Base-by-base conservation (phyloP, 2,888 invertebrate genomes). In the Cosmia pyralina region DNA sequence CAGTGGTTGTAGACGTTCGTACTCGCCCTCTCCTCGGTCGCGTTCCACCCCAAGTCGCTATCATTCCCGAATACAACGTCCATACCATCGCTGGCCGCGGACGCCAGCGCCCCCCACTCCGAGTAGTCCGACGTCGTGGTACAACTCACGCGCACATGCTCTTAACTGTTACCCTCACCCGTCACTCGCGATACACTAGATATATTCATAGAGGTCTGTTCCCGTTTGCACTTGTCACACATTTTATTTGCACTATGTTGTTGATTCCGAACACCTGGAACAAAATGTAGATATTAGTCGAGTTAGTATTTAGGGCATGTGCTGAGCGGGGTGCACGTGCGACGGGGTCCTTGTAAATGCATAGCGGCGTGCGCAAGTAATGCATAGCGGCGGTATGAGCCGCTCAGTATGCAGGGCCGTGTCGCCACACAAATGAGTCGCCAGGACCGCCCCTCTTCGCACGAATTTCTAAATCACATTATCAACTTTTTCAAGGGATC, bases 71-170 rank as follows among this genome's bases (percentile, higher is more conserved):
- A 89, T 86, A 90, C 94, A 92, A 92, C 90, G 95, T 95, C 95
- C 96, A 96, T 96, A 93, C 93, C 96, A 96, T 96, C 93, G 94
- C 96, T 95, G 94, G 95, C 92, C 90, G 91, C 90, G 93, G 92
- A 91, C 93, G 94, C 95, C 94, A 93, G 94, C 94, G 94, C 92
- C 90, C 91, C 93, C 94, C 94, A 94, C 92, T 92, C 91, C 72
- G 94, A 91, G 83, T 88, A 82, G 89, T 93, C 94, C 92, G 95
- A 94, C 96, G 96, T 94, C 92, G 94, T 96, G 94, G 88, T 91
- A 92, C 92, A 90, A 88, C 88, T 93, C 87, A 94, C 90, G 79
- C 91, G 88, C 91, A 87, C 96, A 93, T 94, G 78, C 88, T 90
- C 88, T 92, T 90, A 93, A 93, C 91, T 90, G 83, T 92, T 89